Evolutionary conservation across 1,140 invertebrate genomes (phyloP).

Genomic region (Habropoda laboriosa): DNA sequence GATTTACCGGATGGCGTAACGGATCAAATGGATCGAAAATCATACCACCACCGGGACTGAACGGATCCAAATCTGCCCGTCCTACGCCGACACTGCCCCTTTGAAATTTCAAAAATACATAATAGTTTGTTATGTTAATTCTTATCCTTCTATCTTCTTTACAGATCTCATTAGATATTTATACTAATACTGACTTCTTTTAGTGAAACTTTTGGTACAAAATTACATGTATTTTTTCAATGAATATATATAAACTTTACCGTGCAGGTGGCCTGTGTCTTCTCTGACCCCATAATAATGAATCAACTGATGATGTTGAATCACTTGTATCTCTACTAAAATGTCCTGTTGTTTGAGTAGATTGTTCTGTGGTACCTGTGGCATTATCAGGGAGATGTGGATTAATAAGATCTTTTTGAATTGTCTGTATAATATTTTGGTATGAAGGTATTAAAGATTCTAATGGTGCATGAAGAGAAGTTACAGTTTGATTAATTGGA

Average conservation of each 20-base stretch:
- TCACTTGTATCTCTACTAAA: too few relatives aligned
- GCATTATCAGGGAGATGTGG: slow-evolving; percentile 67
- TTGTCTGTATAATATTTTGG: slow-evolving; percentile 74
- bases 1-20: slow-evolving; percentile 24
- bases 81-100: slow-evolving; percentile 82
- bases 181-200: neutral
- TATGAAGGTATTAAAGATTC: slow-evolving; percentile 78
- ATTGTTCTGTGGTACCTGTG: slow-evolving; percentile 56
- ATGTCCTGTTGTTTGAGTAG: slow-evolving; percentile 73
- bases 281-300: too few relatives aligned
- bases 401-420: slow-evolving; percentile 80
- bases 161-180: neutral
- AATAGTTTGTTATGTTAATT: too few relatives aligned
- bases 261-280: slow-evolving; percentile 40
- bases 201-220: neutral
- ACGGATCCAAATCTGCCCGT: slow-evolving; percentile 88
- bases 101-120: slow-evolving; percentile 18
- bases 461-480: slow-evolving; percentile 76
- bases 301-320: too few relatives aligned
- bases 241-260: slow-evolving; percentile 65
- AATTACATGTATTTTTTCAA: neutral
- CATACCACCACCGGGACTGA: slow-evolving; percentile 86
- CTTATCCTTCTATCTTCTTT: neutral
- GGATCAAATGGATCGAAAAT: slow-evolving; percentile 86
- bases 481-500: slow-evolving; percentile 78